Base-by-base conservation (phyloP, 2,113 vertebrate species). In the Athene noctua region DNA sequence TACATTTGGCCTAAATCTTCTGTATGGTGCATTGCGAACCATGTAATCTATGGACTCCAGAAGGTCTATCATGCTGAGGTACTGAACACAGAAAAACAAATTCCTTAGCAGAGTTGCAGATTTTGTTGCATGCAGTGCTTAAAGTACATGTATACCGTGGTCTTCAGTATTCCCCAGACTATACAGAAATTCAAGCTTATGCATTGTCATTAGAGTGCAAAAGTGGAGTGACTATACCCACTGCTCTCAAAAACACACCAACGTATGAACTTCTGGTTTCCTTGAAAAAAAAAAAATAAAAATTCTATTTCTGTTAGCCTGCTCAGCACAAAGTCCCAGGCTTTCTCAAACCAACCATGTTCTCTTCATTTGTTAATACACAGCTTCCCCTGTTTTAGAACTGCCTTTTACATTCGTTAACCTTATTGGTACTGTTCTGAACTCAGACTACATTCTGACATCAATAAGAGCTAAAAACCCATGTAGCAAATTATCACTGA, bases 41-140 rank as follows among this genome's bases (percentile, higher is more conserved):
- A 99, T 99, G 87, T 98, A 98, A 96, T 99, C 99, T 11, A 99
- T 62, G 32, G 99, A 99, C 96, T 99, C 99, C 97, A 99, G 97
- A 59, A 99, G 95, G 86, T 99, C 99, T 80, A 99, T 98, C 98
- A 99, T 98, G 87, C 98, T 99, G 80, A 99, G 98, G 88, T 99
- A 99, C 99, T 99, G 96, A 13, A 94, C 73, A 98, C 59, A 96
- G 13, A 79, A 94, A 95, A 90, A 23, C 47, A 93, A 59, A 21
- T 34, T 77, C 80, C 67, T 92, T 51, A 92, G 57, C 49, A 82
- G 11, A 67, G 29, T 4, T 30, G 67, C n/a, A 42, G 22, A 18
- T 30, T 78, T 67, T 78, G 13, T 38, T 67, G 40, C 30, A 66
- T 4, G 5, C 18, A 67, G 5, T 34, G 10, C 27, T 72, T 25